A percentile compares a stretch with the other conserved stretches of the same genome.
phyloP scores from a whole-genome alignment of 1,140 invertebrate species.

The Agraylea sexmaculata region DNA sequence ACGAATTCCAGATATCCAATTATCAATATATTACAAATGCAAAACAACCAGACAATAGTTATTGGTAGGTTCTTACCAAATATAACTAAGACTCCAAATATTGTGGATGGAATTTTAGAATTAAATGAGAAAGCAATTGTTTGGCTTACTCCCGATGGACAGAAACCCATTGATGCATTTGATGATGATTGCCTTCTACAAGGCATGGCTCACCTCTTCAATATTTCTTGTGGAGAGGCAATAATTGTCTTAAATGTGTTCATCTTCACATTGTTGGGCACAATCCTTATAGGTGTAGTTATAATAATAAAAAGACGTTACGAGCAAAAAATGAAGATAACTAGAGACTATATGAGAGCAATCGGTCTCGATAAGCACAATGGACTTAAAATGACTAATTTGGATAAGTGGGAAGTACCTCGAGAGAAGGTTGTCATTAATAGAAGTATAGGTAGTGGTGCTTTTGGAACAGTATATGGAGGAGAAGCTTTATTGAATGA shows the following conservation, averaged over 20 bases:
- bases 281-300: constrained; percentile 49
- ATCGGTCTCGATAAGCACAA: constrained; percentile 52
- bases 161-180: constrained; percentile 56
- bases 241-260: constrained; percentile 59
- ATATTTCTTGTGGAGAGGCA: constrained; percentile 59
- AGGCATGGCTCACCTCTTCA: constrained; percentile 50
- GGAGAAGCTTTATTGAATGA: constrained; percentile 63
- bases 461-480: constrained; percentile 79
- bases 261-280: constrained; percentile 47
- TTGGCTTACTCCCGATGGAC: constrained; percentile 50
- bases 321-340: constrained; percentile 55
- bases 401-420: constrained; percentile 82
- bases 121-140: constrained; percentile 45
- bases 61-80: constrained; percentile 55
- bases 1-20: constrained; percentile 55
- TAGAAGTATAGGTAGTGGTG: constrained; percentile 76
- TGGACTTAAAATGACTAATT: constrained; percentile 32
- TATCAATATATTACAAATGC: constrained; percentile 61
- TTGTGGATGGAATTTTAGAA: constrained; percentile 35
- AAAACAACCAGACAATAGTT: constrained; percentile 38
- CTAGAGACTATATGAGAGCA: constrained; percentile 60
- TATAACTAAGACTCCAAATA: constrained; percentile 27
- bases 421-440: constrained; percentile 81
- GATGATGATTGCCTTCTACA: constrained; percentile 47
- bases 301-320: constrained; percentile 62